Evolutionary conservation across 2,797 vertebrate genomes (phyloP).

Genomic region (Malacoctenus gilli): DNA sequence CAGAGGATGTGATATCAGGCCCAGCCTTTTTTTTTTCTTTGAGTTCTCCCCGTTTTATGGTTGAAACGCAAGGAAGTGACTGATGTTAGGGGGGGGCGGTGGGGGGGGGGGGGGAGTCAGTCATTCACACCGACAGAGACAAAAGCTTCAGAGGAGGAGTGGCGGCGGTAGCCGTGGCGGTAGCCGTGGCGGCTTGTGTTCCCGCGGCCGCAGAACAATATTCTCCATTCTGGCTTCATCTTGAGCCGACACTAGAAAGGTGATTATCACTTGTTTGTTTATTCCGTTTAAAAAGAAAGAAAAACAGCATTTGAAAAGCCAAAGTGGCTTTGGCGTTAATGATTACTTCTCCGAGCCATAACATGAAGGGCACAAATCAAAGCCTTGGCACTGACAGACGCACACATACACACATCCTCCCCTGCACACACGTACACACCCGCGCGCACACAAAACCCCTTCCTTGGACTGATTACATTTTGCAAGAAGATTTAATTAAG

Average conservation of each 20-base stretch:
- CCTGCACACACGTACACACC: constrained; percentile 32
- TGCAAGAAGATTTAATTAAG: constrained; percentile 92
- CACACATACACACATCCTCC: constrained; percentile 45
- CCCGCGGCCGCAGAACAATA: constrained; percentile 74
- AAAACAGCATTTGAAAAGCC: constrained; percentile 83
- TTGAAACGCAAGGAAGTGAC: constrained; percentile 53
- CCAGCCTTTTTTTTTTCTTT: constrained; percentile 42
- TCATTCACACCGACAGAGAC: constrained; percentile 70
- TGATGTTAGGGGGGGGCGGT: constrained; percentile 43
- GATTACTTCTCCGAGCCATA: constrained; percentile 86
- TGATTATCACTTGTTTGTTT: constrained; percentile 87
- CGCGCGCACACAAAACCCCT: constrained; percentile 79
- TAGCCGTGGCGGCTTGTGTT: constrained; percentile 64
- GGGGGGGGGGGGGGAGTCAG: constrained; percentile 49
- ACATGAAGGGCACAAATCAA: constrained; percentile 89
- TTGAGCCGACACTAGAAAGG: constrained; percentile 79
- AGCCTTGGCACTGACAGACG: constrained; percentile 86
- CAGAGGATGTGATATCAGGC: constrained; percentile 56
- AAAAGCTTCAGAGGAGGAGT: constrained; percentile 61
- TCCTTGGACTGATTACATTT: constrained; percentile 92
- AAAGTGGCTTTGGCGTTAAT: constrained; percentile 86
- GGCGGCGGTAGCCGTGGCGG: too few species aligned
- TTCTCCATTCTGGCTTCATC: constrained; percentile 72
- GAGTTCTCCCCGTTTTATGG: constrained; percentile 56
- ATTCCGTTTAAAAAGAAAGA: constrained; percentile 82